phyloP scores from a whole-genome alignment of 2,888 invertebrate genomes.

The Synanthedon andrenaeformis region DNA sequence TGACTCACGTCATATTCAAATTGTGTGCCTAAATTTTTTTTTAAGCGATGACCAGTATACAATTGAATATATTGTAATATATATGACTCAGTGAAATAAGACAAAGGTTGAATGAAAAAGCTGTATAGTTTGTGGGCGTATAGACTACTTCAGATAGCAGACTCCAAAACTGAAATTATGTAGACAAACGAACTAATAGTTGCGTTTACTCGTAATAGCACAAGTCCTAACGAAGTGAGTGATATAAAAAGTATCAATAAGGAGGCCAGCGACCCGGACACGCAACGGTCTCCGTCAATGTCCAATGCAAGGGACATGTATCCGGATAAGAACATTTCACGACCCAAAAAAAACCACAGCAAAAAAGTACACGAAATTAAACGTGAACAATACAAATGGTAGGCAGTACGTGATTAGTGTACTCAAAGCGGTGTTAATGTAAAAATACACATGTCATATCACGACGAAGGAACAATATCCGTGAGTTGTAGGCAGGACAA shows the following conservation, averaged over 20 bases:
- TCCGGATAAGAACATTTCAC: slow-evolving; percentile 19
- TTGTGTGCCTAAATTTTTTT: slow-evolving; percentile 4
- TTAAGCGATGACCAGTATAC: slow-evolving; percentile 9
- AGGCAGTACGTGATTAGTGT: background rate
- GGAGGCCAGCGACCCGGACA: slow-evolving; percentile 33
- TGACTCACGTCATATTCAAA: slow-evolving; percentile 11
- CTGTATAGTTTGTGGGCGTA: background rate
- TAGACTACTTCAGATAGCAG: background rate
- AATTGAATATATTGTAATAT: background rate
- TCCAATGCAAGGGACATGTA: slow-evolving; percentile 5
- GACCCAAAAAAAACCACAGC: slow-evolving; percentile 10
- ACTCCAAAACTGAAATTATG: no score
- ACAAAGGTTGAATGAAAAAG: background rate
- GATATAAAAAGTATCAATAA: slow-evolving; percentile 5
- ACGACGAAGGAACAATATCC: background rate
- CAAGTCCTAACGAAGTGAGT: background rate
- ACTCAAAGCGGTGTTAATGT: background rate
- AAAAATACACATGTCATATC: background rate
- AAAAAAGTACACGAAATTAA: slow-evolving; percentile 6
- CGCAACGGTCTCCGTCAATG: slow-evolving; percentile 15
- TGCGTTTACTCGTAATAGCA: no score
- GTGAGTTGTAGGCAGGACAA: background rate
- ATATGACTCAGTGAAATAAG: background rate
- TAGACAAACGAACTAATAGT: no score
- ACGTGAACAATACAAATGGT: slow-evolving; percentile 6